Evolutionary conservation across 2,797 vertebrate genomes (phyloP).

Genomic region (Phoebastria nigripes): DNA sequence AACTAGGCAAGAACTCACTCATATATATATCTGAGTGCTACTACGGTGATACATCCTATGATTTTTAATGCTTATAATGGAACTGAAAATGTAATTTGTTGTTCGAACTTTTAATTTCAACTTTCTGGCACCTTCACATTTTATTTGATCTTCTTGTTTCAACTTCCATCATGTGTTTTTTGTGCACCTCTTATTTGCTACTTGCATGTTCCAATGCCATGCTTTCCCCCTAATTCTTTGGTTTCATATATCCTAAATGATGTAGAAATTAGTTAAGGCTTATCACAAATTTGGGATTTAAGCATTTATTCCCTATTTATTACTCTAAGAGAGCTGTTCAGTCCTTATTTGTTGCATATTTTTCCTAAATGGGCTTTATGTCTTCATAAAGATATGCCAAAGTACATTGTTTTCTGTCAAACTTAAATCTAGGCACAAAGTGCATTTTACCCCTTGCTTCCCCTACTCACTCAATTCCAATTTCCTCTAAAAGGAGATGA

Average conservation of each 20-base stretch:
- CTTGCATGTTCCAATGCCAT: not conserved
- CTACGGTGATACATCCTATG: not conserved
- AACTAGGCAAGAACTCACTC: not conserved
- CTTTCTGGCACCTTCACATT: not conserved
- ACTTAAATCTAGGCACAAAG: not conserved
- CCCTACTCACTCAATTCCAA: not conserved
- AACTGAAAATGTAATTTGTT: not conserved
- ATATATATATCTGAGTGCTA: not conserved
- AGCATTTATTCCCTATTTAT: not conserved
- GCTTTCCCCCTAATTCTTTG: not conserved
- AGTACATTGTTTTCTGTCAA: not conserved
- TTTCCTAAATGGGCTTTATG: not conserved
- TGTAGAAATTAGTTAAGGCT: not conserved
- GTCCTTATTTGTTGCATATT: not conserved
- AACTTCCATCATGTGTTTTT: not conserved
- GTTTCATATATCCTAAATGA: not conserved
- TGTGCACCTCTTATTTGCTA: not conserved
- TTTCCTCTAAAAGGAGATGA: not conserved
- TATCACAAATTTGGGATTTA: not conserved
- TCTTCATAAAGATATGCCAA: not conserved
- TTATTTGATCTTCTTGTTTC: not conserved
- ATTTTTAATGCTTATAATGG: not conserved
- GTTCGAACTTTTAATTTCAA: not conserved
- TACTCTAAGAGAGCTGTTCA: not conserved
- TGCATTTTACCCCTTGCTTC: not conserved